Evolutionary conservation across 2,797 vertebrate genomes (phyloP).

Genomic region (Cottoperca gobio): DNA sequence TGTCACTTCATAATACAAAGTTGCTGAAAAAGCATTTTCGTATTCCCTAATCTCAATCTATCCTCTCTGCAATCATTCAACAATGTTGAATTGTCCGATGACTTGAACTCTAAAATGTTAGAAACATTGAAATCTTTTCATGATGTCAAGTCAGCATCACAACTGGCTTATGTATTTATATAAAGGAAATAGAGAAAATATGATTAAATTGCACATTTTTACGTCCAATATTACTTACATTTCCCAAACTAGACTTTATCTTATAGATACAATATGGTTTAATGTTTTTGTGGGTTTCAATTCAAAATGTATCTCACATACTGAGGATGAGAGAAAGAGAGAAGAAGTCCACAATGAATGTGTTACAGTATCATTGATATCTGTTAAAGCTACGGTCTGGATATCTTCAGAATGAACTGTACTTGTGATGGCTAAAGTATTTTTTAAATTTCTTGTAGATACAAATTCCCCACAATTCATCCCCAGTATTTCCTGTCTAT

Average conservation of each 20-base stretch:
- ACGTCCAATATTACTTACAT: background rate
- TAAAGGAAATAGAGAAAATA: background rate
- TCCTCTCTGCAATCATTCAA: background rate
- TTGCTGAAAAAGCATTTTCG: background rate
- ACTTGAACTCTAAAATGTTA: background rate
- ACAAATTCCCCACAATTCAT: background rate
- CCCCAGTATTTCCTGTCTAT: too few relatives aligned
- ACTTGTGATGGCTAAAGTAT: background rate
- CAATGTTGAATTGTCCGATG: background rate
- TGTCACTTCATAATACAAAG: background rate
- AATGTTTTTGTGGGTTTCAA: background rate
- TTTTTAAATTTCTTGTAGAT: background rate
- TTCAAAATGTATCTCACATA: background rate
- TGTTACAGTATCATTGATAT: constrained; percentile 1
- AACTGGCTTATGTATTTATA: background rate
- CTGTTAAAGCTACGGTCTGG: background rate
- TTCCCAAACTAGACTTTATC: background rate
- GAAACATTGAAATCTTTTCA: background rate
- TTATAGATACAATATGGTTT: too few relatives aligned
- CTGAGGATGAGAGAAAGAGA: background rate
- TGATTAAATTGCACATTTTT: too few relatives aligned
- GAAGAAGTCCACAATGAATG: background rate
- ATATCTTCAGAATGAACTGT: background rate
- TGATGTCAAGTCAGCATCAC: background rate
- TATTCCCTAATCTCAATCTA: background rate